A percentile compares a stretch with the other conserved stretches of the same genome.
Evolutionary conservation across 2,797 vertebrate species (phyloP).

Genomic region (Characodon lateralis): DNA sequence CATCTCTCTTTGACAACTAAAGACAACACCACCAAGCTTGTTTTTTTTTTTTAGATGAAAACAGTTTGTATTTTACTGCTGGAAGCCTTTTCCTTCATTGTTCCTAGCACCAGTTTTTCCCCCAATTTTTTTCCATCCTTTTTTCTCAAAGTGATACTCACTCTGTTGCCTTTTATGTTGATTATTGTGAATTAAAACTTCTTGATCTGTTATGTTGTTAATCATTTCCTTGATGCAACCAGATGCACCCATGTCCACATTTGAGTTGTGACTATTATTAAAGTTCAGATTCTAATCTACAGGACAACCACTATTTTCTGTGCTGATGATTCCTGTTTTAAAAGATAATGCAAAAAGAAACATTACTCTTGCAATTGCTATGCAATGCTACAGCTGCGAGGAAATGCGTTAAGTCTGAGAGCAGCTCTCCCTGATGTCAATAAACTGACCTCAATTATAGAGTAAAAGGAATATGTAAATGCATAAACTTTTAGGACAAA

Average conservation of each 20-base stretch:
- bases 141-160: too few relatives aligned
- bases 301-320: background rate
- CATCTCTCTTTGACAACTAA: constrained; percentile 16
- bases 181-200: background rate
- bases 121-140: background rate
- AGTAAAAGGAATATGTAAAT: too few relatives aligned
- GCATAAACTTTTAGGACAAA: too few relatives aligned
- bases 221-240: background rate
- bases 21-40: constrained; percentile 1
- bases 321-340: background rate
- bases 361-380: background rate
- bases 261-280: background rate
- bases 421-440: too few relatives aligned
- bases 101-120: background rate
- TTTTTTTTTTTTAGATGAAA: background rate
- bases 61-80: constrained; percentile 1
- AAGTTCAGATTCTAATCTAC: background rate
- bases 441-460: too few relatives aligned
- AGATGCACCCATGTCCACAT: background rate
- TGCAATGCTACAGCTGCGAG: background rate
- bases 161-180: background rate
- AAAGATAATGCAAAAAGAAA: background rate
- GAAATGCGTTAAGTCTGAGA: background rate
- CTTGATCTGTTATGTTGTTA: background rate
- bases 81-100: background rate